phyloP scores from a whole-genome alignment of 2,113 vertebrate species.

The Hydrochoerus hydrochaeris region DNA sequence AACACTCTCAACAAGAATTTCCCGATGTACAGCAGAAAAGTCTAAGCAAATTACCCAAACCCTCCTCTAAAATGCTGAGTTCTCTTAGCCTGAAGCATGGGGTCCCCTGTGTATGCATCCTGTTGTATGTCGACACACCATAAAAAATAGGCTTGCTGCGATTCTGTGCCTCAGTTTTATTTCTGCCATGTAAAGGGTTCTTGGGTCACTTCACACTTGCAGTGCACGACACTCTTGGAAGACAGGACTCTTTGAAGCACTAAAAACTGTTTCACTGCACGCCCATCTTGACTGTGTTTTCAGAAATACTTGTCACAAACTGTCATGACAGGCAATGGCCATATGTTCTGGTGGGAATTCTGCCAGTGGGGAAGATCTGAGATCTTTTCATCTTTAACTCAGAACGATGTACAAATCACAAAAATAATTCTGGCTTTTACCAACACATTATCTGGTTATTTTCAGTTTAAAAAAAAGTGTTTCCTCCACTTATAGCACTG shows the following conservation, averaged over 20 bases:
- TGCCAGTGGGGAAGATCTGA: neutral
- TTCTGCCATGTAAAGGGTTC: neutral
- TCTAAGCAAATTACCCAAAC: neutral
- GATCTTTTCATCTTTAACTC: constrained; percentile 20
- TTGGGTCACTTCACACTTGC: neutral
- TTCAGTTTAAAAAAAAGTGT: neutral
- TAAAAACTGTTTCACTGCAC: neutral
- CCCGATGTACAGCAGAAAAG: constrained; percentile 43
- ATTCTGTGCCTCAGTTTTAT: neutral
- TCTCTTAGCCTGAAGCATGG: constrained; percentile 23
- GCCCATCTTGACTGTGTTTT: neutral
- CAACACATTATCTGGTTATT: neutral
- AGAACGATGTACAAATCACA: constrained; percentile 41
- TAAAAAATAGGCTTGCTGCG: neutral
- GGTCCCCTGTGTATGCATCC: neutral
- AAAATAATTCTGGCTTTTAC: constrained; percentile 26
- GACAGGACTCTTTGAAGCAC: neutral
- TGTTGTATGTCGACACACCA: neutral
- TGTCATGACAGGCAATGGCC: neutral
- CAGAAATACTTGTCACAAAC: neutral
- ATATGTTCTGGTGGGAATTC: neutral
- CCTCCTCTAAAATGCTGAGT: constrained; percentile 30
- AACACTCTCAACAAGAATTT: constrained; percentile 15
- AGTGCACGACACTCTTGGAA: neutral
- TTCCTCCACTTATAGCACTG: neutral